Evolutionary conservation across 2,113 vertebrate genomes (phyloP), one percentile per base, ranked within the genome.

Genomic region (Girardinichthys multiradiatus): DNA sequence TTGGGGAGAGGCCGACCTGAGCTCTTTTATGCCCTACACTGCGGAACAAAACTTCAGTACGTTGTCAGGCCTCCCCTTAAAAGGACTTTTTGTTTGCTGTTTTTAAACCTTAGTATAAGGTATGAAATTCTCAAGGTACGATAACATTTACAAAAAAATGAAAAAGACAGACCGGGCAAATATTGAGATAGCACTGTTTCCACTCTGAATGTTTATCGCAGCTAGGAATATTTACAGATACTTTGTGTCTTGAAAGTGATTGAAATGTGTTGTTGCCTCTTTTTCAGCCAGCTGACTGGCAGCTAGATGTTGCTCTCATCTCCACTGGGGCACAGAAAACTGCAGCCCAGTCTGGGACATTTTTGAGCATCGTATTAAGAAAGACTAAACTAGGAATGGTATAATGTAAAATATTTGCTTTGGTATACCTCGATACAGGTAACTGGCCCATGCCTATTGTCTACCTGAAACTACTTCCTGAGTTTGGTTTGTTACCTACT

Each of bases 401-500:
- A 39, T 12, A 10, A 11, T 39, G 9, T 10, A 39, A 39, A 39
- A 12, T 12, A 2, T 39, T 39, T 39, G 9, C 12, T 24, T 45
- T 15, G 7, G 48, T 19, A 24, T 24, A 54, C 21, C 8, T 54
- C 9, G 6, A 54, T n/a, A 54, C 8, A 0, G 48, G 48, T 54
- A 54, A 54, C 21, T 54, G 48, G 48, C 48, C 48, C 48, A 54
- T 54, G 48, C 48, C 48, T 54, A 54, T 54, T 9, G 21, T n/a
- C 35, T 17, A 64, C 57, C 62, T 72, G 58, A 75, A 80, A 68
- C 79, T 82, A 31, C 78, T 81, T 79, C 48, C 37, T 30, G 31
- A 74, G 29, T 65, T 54, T 12, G 68, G 77, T 81, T 80, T 74
- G 68, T 71, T 72, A 74, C 64, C 79, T 80, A 70, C 59, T 76